Percentiles rank a stretch among this genome's conserved stretches.
Evolutionary conservation across 2,888 invertebrate genomes (phyloP).

Genomic region (Molanna angustata): DNA sequence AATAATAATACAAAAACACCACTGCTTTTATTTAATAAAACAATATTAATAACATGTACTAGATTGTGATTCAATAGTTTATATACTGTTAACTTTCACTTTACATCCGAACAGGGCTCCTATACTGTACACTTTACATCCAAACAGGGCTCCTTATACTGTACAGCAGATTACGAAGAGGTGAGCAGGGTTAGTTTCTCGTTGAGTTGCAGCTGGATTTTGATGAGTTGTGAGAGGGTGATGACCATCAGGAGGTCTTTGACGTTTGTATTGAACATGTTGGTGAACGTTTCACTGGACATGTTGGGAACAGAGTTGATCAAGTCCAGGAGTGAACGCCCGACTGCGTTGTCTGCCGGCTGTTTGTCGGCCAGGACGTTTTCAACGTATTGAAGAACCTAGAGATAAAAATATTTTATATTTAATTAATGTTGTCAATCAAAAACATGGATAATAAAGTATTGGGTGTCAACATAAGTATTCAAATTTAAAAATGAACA

Average conservation of each 20-base stretch:
- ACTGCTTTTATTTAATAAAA: too few relatives aligned
- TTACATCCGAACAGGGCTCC: too few relatives aligned
- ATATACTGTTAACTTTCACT: too few relatives aligned
- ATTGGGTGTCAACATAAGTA: too few relatives aligned
- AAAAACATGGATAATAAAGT: too few relatives aligned
- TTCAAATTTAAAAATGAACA: conserved; percentile 8
- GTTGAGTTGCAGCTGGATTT: conserved; percentile 94
- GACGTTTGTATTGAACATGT: conserved; percentile 93
- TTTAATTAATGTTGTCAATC: too few relatives aligned
- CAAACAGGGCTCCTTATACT: too few relatives aligned
- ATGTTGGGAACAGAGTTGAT: conserved; percentile 91
- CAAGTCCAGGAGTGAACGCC: conserved; percentile 85
- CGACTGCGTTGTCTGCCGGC: conserved; percentile 81
- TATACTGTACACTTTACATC: too few relatives aligned
- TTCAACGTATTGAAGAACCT: conserved; percentile 82
- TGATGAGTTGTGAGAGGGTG: conserved; percentile 92
- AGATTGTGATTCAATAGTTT: too few relatives aligned
- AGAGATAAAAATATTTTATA: conserved; percentile 17
- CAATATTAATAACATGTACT: too few relatives aligned
- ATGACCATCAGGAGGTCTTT: conserved; percentile 97
- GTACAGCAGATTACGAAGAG: too few relatives aligned
- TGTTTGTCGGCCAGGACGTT: conserved; percentile 82
- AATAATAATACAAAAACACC: too few relatives aligned
- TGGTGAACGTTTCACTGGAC: conserved; percentile 84
- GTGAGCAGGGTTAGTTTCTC: conserved; percentile 90